Conservation (phyloP, 2,797 vertebrate species). For the Sphaeramia orbicularis region DNA sequence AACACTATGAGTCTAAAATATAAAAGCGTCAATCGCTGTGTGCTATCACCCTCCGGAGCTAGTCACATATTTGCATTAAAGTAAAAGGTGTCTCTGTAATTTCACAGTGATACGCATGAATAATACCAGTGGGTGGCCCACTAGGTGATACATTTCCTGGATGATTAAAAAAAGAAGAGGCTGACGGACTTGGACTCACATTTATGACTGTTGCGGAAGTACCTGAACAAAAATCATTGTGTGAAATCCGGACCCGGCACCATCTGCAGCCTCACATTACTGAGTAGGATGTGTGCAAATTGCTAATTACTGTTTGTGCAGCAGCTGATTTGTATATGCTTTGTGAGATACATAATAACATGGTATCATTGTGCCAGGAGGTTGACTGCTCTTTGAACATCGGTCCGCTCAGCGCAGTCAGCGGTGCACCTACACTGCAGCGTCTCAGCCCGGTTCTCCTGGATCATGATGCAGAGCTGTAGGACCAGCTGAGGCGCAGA, state of each 20-base stretch:
- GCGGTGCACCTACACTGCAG: constrained; percentile 93
- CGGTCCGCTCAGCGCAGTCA: background rate
- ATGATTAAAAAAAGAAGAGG: constrained; percentile 55
- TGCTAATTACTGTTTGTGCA: constrained; percentile 64
- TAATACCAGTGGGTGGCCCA: constrained; percentile 62
- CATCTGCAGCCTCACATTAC: constrained; percentile 55
- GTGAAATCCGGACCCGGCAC: constrained; percentile 32
- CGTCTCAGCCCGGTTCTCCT: constrained; percentile 97
- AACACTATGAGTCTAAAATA: constrained; percentile 21
- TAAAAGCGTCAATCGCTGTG: constrained; percentile 34
- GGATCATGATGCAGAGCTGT: constrained; percentile 99
- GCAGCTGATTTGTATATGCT: constrained; percentile 46
- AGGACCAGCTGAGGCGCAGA: constrained; percentile 99
- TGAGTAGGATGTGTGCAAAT: constrained; percentile 42
- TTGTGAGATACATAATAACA: constrained; percentile 28
- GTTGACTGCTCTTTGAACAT: background rate
- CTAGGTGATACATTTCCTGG: constrained; percentile 52
- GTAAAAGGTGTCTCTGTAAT: constrained; percentile 43
- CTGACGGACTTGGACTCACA: constrained; percentile 33
- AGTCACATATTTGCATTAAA: constrained; percentile 57
- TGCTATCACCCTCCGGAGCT: constrained; percentile 40
- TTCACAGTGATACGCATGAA: constrained; percentile 43
- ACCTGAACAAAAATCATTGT: constrained; percentile 34
- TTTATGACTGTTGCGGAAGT: constrained; percentile 8
- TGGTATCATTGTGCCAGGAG: constrained; percentile 2